phyloP scores from a whole-genome alignment of 2,113 vertebrate species.

The Otus sunia region DNA sequence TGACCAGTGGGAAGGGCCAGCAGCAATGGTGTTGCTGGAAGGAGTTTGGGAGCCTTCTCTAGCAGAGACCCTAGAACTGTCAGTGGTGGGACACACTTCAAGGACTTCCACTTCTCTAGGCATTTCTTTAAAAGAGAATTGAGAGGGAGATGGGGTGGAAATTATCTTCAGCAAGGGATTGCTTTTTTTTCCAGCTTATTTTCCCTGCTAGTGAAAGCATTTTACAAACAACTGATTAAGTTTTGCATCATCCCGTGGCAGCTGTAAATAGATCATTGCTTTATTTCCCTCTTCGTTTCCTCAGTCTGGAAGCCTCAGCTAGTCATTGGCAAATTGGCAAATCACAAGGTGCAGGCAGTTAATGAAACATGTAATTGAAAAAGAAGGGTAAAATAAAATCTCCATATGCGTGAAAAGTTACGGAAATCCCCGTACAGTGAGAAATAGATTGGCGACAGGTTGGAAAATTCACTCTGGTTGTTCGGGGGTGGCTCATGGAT shows the following conservation, averaged over 20 bases:
- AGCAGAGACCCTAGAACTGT: background rate
- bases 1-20: background rate
- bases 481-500: background rate
- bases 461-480: background rate
- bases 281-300: background rate
- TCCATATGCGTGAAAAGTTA: background rate
- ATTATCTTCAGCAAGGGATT: background rate
- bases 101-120: background rate
- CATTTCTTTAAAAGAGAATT: background rate
- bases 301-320: background rate
- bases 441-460: background rate
- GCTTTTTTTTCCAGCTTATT: background rate
- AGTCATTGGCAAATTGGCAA: background rate
- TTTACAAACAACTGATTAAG: background rate
- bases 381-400: background rate
- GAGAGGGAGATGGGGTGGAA: background rate
- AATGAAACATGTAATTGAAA: constrained; percentile 25
- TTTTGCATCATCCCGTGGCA: background rate
- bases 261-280: background rate
- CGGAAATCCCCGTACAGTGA: background rate
- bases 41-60: background rate
- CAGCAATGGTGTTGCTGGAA: background rate
- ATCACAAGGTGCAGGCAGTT: background rate
- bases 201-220: background rate
- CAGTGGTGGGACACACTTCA: background rate